phyloP scores from a whole-genome alignment of 2,797 vertebrate genomes.

The Cyprinodon diabolis region DNA sequence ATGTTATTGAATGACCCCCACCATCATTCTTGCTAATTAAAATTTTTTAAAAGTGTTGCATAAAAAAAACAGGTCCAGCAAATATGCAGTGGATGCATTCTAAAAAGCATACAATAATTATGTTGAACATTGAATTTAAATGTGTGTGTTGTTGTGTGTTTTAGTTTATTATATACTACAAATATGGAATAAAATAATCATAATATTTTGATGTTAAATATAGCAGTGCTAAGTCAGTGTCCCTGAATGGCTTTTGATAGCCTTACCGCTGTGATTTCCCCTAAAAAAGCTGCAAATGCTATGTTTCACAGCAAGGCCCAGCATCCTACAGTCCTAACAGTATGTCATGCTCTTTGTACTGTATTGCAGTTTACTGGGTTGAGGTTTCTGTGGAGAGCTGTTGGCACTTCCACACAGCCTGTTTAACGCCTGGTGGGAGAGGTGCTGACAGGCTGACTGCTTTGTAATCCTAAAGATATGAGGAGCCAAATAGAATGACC shows the following conservation, averaged over 20 bases:
- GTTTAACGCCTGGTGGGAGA: constrained; percentile 77
- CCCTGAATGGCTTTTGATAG: background rate
- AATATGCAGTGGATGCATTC: background rate
- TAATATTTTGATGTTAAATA: background rate
- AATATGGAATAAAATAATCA: background rate
- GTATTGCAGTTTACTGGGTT: constrained; percentile 50
- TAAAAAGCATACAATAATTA: background rate
- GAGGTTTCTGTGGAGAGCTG: constrained; percentile 51
- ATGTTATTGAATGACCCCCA: too few species aligned
- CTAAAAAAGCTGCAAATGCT: constrained; percentile 7
- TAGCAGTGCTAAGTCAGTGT: background rate
- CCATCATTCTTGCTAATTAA: too few species aligned
- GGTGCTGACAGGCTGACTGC: constrained; percentile 72
- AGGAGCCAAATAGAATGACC: constrained; percentile 63
- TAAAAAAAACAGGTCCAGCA: too few species aligned
- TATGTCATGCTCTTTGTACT: constrained; percentile 50
- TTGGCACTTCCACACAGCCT: constrained; percentile 72
- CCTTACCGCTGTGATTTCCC: background rate
- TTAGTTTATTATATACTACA: background rate
- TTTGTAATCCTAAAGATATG: constrained; percentile 66
- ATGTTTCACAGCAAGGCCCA: constrained; percentile 24
- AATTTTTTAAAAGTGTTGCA: too few species aligned
- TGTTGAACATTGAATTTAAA: background rate
- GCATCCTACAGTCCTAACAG: constrained; percentile 47
- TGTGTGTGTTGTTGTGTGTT: background rate